Evolutionary conservation across 2,113 vertebrate genomes (phyloP).

Genomic region (Lophotis ruficrista): DNA sequence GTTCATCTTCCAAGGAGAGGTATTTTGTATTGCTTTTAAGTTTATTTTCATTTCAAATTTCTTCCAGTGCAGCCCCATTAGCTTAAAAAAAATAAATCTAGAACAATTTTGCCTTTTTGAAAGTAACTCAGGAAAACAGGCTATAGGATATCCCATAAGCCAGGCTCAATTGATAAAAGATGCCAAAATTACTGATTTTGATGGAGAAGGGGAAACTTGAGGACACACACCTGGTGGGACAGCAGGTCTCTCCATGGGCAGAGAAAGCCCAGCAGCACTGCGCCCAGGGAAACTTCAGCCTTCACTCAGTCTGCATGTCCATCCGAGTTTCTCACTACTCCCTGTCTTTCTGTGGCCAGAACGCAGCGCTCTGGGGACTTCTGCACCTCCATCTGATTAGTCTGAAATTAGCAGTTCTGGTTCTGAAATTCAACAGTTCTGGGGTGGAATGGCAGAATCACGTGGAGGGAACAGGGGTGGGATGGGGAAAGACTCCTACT

Average conservation of each 20-base stretch:
- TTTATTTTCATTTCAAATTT: not conserved
- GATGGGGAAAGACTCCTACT: not conserved
- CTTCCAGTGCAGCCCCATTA: not conserved
- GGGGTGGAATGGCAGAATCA: not conserved
- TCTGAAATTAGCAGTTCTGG: not conserved
- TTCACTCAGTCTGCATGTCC: fast-evolving
- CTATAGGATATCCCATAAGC: not conserved
- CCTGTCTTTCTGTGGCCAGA: not conserved
- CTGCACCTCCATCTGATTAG: not conserved
- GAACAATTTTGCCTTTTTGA: not conserved
- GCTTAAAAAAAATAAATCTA: not conserved
- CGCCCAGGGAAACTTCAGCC: not conserved
- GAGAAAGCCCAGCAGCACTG: not conserved
- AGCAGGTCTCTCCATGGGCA: not conserved
- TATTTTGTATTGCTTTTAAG: not conserved
- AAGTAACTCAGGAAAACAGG: not conserved
- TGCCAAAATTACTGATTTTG: not conserved
- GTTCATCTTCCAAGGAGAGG: not conserved
- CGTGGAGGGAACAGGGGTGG: not conserved
- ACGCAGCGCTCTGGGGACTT: fast-evolving
- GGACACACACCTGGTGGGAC: fast-evolving
- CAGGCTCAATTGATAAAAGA: not conserved
- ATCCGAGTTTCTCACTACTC: fast-evolving
- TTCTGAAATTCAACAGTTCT: not conserved
- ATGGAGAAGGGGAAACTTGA: not conserved